phyloP scores from a whole-genome alignment of 2,888 invertebrate species.

The Rosalia funebris region DNA sequence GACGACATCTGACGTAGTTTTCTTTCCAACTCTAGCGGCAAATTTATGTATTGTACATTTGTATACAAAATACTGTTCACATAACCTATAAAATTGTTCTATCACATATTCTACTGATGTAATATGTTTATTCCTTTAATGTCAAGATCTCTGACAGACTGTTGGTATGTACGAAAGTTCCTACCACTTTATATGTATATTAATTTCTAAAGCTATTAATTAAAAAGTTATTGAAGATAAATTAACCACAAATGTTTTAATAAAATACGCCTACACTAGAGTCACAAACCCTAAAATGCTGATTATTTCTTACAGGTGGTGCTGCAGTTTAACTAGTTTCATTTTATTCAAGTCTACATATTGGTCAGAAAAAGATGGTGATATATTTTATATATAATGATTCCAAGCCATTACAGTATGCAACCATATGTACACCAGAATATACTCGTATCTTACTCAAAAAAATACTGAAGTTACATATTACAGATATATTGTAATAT shows the following conservation, averaged over 20 bases:
- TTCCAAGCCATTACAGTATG: neutral
- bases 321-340: neutral
- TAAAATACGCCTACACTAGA: neutral
- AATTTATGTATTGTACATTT: slow-evolving; percentile 5
- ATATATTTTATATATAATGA: neutral
- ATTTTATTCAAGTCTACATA: too few species aligned
- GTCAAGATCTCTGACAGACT: too few species aligned
- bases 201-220: neutral
- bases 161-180: too few species aligned
- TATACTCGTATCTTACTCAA: too few species aligned
- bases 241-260: neutral
- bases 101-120: neutral
- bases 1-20: slow-evolving; percentile 10
- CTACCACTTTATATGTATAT: too few species aligned
- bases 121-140: neutral
- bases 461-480: too few species aligned
- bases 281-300: neutral
- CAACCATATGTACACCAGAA: slow-evolving; percentile 9
- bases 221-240: neutral
- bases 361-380: neutral
- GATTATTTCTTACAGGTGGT: neutral
- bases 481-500: too few species aligned
- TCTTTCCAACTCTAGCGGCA: slow-evolving; percentile 17
- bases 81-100: slow-evolving; percentile 19
- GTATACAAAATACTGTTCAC: slow-evolving; percentile 13